phyloP scores from a whole-genome alignment of 2,888 invertebrate species.

The Trissolcus japonicus region DNA sequence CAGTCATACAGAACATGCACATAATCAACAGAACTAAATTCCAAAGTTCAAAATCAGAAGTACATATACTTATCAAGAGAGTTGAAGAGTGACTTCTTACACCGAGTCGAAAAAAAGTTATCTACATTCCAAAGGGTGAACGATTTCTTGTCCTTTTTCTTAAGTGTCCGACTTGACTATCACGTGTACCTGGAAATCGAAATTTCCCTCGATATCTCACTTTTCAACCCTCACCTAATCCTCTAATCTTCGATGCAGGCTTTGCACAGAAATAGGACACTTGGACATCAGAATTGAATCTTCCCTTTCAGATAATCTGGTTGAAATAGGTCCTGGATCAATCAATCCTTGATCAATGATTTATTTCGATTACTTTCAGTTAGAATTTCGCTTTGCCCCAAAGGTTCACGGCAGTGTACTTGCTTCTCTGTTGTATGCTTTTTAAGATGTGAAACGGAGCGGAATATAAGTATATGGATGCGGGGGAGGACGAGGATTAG shows the following conservation, averaged over 20 bases:
- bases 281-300: constrained; percentile 35
- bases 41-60: too few species aligned
- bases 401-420: background rate
- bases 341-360: constrained; percentile 19
- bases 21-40: too few species aligned
- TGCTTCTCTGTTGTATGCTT: constrained; percentile 20
- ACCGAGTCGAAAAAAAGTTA: too few species aligned
- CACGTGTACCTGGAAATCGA: background rate
- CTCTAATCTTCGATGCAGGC: constrained; percentile 17
- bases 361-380: constrained; percentile 18
- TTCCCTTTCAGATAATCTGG: constrained; percentile 18
- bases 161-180: too few species aligned
- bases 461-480: constrained; percentile 27
- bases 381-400: background rate
- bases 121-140: too few species aligned
- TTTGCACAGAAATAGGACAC: constrained; percentile 20
- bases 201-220: constrained; percentile 20
- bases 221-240: constrained; percentile 3
- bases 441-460: constrained; percentile 28
- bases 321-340: constrained; percentile 6
- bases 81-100: too few species aligned
- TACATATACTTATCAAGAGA: too few species aligned
- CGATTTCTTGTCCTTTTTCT: too few species aligned
- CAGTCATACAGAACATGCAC: too few species aligned
- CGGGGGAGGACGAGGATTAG: constrained; percentile 45